phyloP scores from a whole-genome alignment of 2,113 vertebrate genomes.

The Canis aureus region DNA sequence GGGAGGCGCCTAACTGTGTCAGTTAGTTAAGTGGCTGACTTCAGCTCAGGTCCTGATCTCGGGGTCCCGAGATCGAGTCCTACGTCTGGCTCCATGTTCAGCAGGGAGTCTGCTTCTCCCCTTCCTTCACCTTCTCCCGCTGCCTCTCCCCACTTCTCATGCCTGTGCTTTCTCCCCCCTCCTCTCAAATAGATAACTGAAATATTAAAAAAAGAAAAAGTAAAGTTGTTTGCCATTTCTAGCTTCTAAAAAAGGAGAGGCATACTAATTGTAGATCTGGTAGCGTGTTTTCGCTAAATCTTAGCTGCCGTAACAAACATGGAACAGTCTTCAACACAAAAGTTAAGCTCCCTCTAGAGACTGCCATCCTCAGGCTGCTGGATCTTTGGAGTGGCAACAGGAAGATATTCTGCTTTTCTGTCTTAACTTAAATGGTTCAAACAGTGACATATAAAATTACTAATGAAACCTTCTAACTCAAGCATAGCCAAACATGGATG shows the following conservation, averaged over 20 bases:
- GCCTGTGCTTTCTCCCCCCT: too few relatives aligned
- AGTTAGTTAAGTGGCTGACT: too few relatives aligned
- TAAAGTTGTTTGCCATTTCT: background rate
- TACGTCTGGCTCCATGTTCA: too few relatives aligned
- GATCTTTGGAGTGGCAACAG: background rate
- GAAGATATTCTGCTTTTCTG: background rate
- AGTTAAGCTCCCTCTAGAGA: background rate
- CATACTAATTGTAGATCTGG: background rate
- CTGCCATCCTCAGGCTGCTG: background rate
- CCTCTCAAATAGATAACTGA: too few relatives aligned
- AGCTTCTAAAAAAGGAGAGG: background rate
- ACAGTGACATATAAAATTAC: background rate
- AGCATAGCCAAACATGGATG: background rate
- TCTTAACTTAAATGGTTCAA: background rate
- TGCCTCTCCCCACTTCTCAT: too few relatives aligned
- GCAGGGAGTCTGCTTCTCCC: too few relatives aligned
- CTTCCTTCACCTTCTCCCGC: too few relatives aligned
- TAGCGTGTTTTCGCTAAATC: background rate
- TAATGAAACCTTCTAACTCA: background rate
- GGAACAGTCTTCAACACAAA: background rate
- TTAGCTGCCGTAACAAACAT: background rate
- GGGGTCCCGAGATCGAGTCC: too few relatives aligned
- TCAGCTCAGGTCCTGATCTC: too few relatives aligned
- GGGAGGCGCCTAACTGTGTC: too few relatives aligned
- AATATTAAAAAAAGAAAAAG: too few relatives aligned